Percentiles rank a stretch among this genome's conserved stretches.
phyloP scores from a whole-genome alignment of 2,113 vertebrate species.

The Dendropsophus ebraccatus region DNA sequence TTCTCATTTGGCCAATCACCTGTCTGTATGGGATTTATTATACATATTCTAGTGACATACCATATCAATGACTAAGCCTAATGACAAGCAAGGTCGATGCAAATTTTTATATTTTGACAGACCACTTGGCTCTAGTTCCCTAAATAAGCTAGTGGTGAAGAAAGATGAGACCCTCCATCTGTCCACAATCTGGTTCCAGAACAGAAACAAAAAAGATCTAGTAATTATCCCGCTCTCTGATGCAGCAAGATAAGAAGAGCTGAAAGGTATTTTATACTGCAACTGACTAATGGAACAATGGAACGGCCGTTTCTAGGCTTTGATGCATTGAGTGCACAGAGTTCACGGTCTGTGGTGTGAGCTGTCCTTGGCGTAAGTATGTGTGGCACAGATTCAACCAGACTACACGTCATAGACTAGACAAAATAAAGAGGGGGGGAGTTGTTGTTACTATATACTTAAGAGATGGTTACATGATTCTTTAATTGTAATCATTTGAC shows the following conservation, averaged over 20 bases:
- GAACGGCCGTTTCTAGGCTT: neutral
- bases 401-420: constrained; percentile 34
- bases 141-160: neutral
- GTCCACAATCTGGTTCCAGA: constrained; percentile 17
- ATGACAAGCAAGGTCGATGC: neutral
- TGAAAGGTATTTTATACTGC: constrained; percentile 10
- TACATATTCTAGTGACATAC: neutral
- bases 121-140: neutral
- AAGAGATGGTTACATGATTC: neutral
- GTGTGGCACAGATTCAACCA: constrained; percentile 32
- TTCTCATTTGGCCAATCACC: neutral
- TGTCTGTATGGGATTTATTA: neutral
- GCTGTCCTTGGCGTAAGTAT: constrained; percentile 18
- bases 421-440: neutral
- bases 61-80: neutral
- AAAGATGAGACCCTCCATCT: constrained; percentile 3
- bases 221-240: constrained; percentile 17
- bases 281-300: constrained; percentile 14
- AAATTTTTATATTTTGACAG: neutral
- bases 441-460: neutral
- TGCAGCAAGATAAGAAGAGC: constrained; percentile 15
- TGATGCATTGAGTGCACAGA: neutral
- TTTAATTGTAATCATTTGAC: constrained; percentile 39
- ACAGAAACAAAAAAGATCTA: constrained; percentile 22
- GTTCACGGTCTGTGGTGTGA: constrained; percentile 14